Evolutionary conservation across 2,797 vertebrate species (phyloP), one percentile per base, ranked within the genome.

Genomic region (Leptoclinus maculatus): DNA sequence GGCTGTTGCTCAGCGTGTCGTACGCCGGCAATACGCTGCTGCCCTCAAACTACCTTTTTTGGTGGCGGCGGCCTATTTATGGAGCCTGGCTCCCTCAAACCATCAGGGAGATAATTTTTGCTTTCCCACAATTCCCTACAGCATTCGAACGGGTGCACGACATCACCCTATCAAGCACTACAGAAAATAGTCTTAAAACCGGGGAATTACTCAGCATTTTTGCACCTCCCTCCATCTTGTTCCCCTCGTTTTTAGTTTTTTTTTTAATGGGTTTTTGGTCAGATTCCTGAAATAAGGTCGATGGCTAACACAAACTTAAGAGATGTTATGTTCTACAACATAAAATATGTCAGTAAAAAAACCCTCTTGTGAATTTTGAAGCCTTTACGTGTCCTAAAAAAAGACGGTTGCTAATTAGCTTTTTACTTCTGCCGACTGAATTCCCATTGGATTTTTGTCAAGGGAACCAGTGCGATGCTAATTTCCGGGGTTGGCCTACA

Each of bases 31-130:
- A 70, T 27, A 4, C 36, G 16, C 72, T 43, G 64, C 62, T 82
- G 82, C 83, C 84, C 83, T 79, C 79, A 39, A 60, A 76, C 68
- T 74, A 81, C 80, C 82, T 51, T 9, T 38, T 84, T 83, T 73
- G 71, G 79, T 60, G 53, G 49, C 64, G 63, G 53, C 29, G 66
- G 41, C 71, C 79, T 86, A 89, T 90, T 88, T 86, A 75, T 79
- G 80, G 78, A 71, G 57, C 54, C 34, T 2, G 27, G 53, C 78
- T 63, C 59, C 38, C 38, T 81, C 60, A 45, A 79, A 73, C 51
- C 77, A 79, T 83, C 67, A 74, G 54, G 59, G 32, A 34, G 32
- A 38, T 27, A 2, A 41, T 56, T 75, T 68, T 63, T 27, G 9
- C 49, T 34, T 43, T 43, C 14, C 7, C 1, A 12, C 25, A 47